Evolutionary conservation across 1,140 invertebrate genomes (phyloP).

Genomic region (Arctopsyche grandis): DNA sequence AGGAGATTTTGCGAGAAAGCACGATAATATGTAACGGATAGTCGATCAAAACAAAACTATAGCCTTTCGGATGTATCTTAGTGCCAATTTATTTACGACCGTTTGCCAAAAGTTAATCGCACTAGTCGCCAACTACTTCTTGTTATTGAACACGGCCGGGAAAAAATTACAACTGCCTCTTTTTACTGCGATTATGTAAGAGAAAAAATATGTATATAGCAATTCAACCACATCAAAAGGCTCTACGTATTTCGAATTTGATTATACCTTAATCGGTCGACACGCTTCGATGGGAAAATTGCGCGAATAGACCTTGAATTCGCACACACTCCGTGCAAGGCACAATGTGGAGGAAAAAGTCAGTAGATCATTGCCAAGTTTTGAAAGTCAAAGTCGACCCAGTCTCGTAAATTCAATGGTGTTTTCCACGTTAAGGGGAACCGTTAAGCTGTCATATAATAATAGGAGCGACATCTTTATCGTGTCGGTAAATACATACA

Average conservation of each 20-base stretch:
- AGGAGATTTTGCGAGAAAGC: not conserved
- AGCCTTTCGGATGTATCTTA: not conserved
- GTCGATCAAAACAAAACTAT: slow-evolving; percentile 1
- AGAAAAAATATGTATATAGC: not conserved
- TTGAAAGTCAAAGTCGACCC: slow-evolving; percentile 3
- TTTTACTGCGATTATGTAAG: not conserved
- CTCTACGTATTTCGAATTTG: not conserved
- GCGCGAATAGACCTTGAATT: not conserved
- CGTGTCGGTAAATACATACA: no score
- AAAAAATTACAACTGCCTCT: not conserved
- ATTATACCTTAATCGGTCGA: not conserved
- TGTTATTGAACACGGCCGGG: not conserved
- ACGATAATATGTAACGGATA: not conserved
- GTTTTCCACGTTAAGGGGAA: no score
- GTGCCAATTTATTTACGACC: slow-evolving; percentile 13
- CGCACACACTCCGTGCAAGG: not conserved
- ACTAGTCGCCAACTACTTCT: not conserved
- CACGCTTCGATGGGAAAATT: not conserved
- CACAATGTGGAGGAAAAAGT: not conserved
- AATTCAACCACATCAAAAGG: not conserved
- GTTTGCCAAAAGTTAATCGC: slow-evolving; percentile 1
- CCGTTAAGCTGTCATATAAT: no score
- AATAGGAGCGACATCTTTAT: no score
- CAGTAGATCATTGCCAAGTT: slow-evolving; percentile 16
- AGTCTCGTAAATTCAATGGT: not conserved